phyloP scores from a whole-genome alignment of 2,797 vertebrate species.

The Austrolebias charrua region DNA sequence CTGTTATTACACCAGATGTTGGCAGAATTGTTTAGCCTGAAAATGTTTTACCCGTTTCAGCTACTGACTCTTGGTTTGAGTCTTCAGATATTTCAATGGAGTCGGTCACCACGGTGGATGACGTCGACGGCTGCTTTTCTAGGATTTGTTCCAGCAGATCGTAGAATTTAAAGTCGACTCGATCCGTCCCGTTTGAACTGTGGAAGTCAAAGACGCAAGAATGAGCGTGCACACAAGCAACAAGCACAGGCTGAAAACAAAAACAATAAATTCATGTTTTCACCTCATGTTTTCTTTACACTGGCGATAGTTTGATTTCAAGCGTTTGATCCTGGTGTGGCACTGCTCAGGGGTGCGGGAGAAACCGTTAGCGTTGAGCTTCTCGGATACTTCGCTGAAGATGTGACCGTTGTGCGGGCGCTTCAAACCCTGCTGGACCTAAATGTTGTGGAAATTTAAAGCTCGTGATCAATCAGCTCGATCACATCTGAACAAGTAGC shows the following conservation, averaged over 20 bases:
- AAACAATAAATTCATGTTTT: neutral
- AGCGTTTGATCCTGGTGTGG: conserved; percentile 77
- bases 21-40: no score
- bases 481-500: neutral
- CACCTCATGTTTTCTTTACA: conserved; percentile 75
- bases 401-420: conserved; percentile 77
- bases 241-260: no score
- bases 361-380: conserved; percentile 66
- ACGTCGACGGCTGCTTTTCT: conserved; percentile 70
- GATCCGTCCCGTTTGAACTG: conserved; percentile 64
- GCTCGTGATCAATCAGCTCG: neutral
- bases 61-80: conserved; percentile 54
- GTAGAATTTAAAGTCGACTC: conserved; percentile 77
- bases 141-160: conserved; percentile 77
- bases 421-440: conserved; percentile 70
- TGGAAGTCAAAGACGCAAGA: neutral
- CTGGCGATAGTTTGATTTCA: conserved; percentile 74
- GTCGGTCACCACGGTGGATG: conserved; percentile 40
- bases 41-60: conserved; percentile 57
- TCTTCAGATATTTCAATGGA: conserved; percentile 75
- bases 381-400: conserved; percentile 72
- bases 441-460: neutral
- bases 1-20: no score
- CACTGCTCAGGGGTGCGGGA: conserved; percentile 75
- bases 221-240: no score